Percentiles rank a stretch among this genome's conserved stretches.
Evolutionary conservation across 2,797 vertebrate species (phyloP).

Genomic region (Molossus molossus): DNA sequence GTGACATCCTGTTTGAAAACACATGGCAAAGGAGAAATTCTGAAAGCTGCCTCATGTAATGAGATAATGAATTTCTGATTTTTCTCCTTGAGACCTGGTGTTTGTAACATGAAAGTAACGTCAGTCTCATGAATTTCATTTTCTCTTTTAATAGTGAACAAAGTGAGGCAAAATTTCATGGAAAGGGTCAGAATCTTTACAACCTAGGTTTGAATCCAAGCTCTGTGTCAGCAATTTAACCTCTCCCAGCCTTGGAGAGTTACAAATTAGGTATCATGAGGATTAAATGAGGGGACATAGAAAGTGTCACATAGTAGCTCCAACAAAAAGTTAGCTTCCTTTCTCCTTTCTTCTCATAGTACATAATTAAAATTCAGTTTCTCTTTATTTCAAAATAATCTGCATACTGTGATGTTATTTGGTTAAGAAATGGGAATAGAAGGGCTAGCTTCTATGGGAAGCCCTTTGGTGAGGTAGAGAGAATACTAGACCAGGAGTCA

Average conservation of each 20-base stretch:
- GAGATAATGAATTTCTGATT: conserved; percentile 10
- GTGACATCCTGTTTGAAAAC: conserved; percentile 38
- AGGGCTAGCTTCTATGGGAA: not conserved
- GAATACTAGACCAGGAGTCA: not conserved
- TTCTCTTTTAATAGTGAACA: conserved; percentile 40
- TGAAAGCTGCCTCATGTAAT: conserved; percentile 29
- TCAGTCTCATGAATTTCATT: not conserved
- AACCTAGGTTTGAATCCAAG: not conserved
- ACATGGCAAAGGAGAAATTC: not conserved
- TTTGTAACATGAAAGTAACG: not conserved
- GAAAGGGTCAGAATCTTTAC: conserved; percentile 30
- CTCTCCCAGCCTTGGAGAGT: not conserved
- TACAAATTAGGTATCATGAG: conserved; percentile 21
- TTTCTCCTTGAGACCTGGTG: conserved; percentile 32
- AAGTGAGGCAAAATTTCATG: conserved; percentile 21
- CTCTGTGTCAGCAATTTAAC: conserved; percentile 30
- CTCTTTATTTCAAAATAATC: conserved; percentile 48
- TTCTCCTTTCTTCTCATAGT: conserved; percentile 6
- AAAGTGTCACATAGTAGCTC: conserved; percentile 6
- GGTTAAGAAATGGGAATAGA: conserved; percentile 1
- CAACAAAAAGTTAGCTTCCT: conserved; percentile 8
- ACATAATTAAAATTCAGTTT: conserved; percentile 51
- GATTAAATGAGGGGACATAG: not conserved
- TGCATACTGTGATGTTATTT: not conserved
- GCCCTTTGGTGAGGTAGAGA: not conserved